phyloP scores from a whole-genome alignment of 2,797 vertebrate genomes.

The Rousettus madagascariensis region DNA sequence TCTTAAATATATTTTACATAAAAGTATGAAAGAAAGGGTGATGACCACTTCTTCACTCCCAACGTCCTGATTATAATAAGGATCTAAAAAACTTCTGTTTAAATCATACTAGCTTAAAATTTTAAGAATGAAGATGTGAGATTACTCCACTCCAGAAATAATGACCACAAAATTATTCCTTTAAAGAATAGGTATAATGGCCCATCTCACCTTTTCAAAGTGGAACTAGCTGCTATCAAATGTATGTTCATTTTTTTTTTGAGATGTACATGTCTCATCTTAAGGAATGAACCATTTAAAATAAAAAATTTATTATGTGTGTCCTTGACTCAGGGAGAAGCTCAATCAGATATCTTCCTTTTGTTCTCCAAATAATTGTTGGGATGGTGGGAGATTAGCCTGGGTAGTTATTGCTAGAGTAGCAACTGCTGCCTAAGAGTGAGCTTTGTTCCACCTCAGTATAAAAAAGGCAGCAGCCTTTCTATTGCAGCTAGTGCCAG shows the following conservation, averaged over 20 bases:
- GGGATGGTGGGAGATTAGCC: constrained; percentile 70
- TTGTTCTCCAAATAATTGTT: constrained; percentile 77
- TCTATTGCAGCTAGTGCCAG: constrained; percentile 60
- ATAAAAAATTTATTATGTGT: constrained; percentile 23
- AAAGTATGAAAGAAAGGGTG: constrained; percentile 60
- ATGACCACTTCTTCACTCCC: not conserved
- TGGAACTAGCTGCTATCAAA: constrained; percentile 36
- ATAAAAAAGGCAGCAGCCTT: constrained; percentile 79
- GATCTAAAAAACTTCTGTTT: constrained; percentile 50
- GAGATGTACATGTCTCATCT: constrained; percentile 39
- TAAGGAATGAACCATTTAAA: constrained; percentile 53
- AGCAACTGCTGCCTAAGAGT: constrained; percentile 79
- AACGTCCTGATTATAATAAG: not conserved
- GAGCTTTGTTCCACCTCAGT: constrained; percentile 63
- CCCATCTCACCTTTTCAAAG: constrained; percentile 72
- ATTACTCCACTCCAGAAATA: constrained; percentile 54
- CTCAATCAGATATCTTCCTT: constrained; percentile 58
- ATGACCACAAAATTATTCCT: constrained; percentile 64
- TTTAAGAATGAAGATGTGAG: constrained; percentile 42
- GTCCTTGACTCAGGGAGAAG: not conserved
- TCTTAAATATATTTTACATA: constrained; percentile 49
- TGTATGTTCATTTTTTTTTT: constrained; percentile 55
- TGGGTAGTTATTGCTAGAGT: constrained; percentile 64
- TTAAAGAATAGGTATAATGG: constrained; percentile 62
- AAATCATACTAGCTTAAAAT: constrained; percentile 48